Percentiles rank a stretch among this genome's conserved stretches.
Evolutionary conservation across 2,113 vertebrate species (phyloP).

Genomic region (Daboia siamensis): DNA sequence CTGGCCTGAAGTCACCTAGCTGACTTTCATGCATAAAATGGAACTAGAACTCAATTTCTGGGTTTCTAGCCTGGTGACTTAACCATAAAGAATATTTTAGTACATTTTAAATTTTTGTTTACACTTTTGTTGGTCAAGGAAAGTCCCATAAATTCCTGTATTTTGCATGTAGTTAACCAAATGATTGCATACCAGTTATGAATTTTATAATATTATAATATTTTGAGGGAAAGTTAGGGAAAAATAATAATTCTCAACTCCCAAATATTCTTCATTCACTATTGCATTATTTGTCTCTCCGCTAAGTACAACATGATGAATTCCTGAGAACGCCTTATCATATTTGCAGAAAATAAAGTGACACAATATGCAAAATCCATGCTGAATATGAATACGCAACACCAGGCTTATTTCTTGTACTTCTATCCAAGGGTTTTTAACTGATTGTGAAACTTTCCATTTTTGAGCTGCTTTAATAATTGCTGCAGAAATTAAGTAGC

Average conservation of each 20-base stretch:
- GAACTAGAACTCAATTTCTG: not conserved
- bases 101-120: not conserved
- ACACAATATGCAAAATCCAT: not conserved
- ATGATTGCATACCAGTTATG: not conserved
- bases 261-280: not conserved
- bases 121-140: not conserved
- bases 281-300: constrained; percentile 8
- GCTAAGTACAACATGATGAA: constrained; percentile 29
- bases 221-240: not conserved
- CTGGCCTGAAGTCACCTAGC: not conserved
- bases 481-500: not conserved
- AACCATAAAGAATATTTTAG: not conserved
- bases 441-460: constrained; percentile 3
- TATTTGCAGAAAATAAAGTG: constrained; percentile 17
- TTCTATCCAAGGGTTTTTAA: constrained; percentile 21
- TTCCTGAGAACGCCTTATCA: constrained; percentile 16
- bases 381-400: constrained; percentile 10
- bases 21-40: not conserved
- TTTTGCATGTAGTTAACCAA: not conserved
- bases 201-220: constrained; percentile 35
- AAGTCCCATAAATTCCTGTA: constrained; percentile 12
- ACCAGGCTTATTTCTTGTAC: not conserved
- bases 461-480: not conserved
- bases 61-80: not conserved
- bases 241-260: constrained; percentile 14